Percentiles rank a stretch among this genome's conserved stretches.
phyloP scores from a whole-genome alignment of 2,888 invertebrate genomes.

The Magallana nippona region DNA sequence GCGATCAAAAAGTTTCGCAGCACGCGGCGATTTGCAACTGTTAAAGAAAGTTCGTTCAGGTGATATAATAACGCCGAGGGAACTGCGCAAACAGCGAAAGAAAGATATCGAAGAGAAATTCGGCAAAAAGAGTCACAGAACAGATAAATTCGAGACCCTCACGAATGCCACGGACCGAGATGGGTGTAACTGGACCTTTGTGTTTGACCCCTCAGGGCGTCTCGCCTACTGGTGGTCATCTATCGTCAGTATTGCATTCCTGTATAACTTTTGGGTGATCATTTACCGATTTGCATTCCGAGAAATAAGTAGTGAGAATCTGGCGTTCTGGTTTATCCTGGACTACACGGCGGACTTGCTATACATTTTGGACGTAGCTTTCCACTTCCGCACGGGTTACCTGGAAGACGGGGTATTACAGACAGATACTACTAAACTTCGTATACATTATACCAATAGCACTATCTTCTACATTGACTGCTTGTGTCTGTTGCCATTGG shows the following conservation, averaged over 20 bases:
- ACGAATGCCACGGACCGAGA: conserved; percentile 83
- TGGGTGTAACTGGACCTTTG: conserved; percentile 88
- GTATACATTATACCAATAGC: conserved; percentile 98
- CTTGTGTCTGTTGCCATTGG: conserved; percentile 96
- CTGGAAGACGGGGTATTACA: conserved; percentile 98
- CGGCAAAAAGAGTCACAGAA: conserved; percentile 74
- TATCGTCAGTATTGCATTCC: conserved; percentile 78
- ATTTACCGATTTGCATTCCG: conserved; percentile 99
- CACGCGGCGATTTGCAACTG: conserved; percentile 83
- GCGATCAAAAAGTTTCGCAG: conserved; percentile 74
- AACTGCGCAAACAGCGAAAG: conserved; percentile 80
- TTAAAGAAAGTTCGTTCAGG: conserved; percentile 84
- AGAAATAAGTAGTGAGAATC: conserved; percentile 92
- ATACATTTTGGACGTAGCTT: conserved; percentile 96
- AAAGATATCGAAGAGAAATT: conserved; percentile 80
- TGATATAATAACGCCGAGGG: conserved; percentile 83
- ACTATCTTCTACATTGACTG: conserved; percentile 99
- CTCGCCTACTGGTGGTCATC: conserved; percentile 82
- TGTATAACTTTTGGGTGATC: conserved; percentile 83
- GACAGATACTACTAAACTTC: conserved; percentile 94
- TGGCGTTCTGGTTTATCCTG: conserved; percentile 96
- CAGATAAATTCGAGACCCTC: conserved; percentile 68
- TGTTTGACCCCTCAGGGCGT: conserved; percentile 98
- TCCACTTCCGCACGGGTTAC: conserved; percentile 98
- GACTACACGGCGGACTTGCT: conserved; percentile 98